phyloP scores from a whole-genome alignment of 1,140 invertebrate species.

The Schlechtendalia chinensis region DNA sequence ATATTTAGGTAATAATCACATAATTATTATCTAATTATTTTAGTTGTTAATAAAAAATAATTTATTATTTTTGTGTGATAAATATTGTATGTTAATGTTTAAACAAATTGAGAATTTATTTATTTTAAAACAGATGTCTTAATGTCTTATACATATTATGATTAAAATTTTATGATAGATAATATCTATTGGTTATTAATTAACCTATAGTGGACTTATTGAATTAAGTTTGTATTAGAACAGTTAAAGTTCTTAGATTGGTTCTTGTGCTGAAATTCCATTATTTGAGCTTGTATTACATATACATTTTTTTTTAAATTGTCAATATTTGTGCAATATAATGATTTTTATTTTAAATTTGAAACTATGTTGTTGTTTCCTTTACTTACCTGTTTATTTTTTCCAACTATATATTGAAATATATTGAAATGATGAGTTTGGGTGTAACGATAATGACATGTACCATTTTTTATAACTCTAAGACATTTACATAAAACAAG shows the following conservation, averaged over 20 bases:
- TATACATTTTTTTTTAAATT: background rate
- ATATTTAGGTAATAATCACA: no score
- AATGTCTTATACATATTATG: constrained; percentile 11
- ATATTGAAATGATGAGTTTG: no score
- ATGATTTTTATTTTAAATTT: constrained; percentile 23
- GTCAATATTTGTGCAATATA: constrained; percentile 38
- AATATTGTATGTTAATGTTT: constrained; percentile 25
- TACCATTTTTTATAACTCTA: no score
- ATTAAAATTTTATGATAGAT: background rate
- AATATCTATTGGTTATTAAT: constrained; percentile 10
- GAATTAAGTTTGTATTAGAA: constrained; percentile 13
- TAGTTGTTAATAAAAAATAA: constrained; percentile 20
- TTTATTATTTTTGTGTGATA: constrained; percentile 32
- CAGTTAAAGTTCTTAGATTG: constrained; percentile 9
- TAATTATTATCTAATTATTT: constrained; percentile 24
- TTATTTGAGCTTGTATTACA: constrained; percentile 17
- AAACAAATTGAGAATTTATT: constrained; percentile 15
- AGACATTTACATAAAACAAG: no score
- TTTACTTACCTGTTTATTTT: background rate
- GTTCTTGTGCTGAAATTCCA: background rate
- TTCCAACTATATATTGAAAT: background rate
- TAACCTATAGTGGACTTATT: background rate
- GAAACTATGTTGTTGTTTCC: background rate
- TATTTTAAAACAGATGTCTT: constrained; percentile 20
- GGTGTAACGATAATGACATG: no score